A percentile compares a stretch with the other conserved stretches of the same genome.
These are phyloP conservation scores for Helostoma temminkii DNA, from an alignment of 2,797 vertebrate species.

Conservation along the genomic window DNA sequence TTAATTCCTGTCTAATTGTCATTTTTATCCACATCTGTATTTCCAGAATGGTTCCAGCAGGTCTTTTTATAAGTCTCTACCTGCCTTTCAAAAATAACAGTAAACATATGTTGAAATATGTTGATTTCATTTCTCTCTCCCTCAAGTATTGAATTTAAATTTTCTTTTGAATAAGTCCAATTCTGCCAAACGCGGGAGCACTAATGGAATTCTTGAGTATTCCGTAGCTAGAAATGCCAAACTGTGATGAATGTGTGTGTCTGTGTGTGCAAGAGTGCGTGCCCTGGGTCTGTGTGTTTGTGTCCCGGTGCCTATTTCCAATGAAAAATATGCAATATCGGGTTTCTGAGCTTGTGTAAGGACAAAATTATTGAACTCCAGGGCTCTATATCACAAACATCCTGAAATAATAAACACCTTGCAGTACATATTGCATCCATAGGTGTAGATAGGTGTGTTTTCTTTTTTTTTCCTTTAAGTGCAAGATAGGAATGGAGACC, in stretches of 20 bases:
- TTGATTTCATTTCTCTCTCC: constrained; percentile 61
- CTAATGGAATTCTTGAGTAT: constrained; percentile 70
- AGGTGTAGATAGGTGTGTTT: constrained; percentile 23
- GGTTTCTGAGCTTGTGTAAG: constrained; percentile 43
- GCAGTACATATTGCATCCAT: neutral
- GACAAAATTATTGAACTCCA: constrained; percentile 41
- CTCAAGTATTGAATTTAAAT: constrained; percentile 64
- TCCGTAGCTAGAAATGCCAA: constrained; percentile 55
- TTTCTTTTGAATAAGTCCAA: constrained; percentile 65
- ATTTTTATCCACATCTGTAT: constrained; percentile 38
- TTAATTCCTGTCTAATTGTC: constrained; percentile 49
- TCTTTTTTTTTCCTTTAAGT: constrained; percentile 16
- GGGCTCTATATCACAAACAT: constrained; percentile 42
- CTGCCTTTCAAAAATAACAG: constrained; percentile 53
- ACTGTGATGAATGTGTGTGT: constrained; percentile 50
- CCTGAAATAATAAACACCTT: constrained; percentile 50
- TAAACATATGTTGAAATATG: constrained; percentile 52
- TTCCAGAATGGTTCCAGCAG: constrained; percentile 17
- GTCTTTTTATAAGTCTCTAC: constrained; percentile 39
- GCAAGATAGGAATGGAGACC: neutral
- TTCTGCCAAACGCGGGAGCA: constrained; percentile 55
- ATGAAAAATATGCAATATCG: constrained; percentile 44
- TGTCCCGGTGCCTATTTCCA: constrained; percentile 15
- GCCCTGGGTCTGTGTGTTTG: constrained; percentile 1
- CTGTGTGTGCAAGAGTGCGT: neutral